Evolutionary conservation across 92 coral and sea anemone genomes (phyloP), one percentile per base, ranked within the genome.

Genomic region (Phenganax stokvisi): DNA sequence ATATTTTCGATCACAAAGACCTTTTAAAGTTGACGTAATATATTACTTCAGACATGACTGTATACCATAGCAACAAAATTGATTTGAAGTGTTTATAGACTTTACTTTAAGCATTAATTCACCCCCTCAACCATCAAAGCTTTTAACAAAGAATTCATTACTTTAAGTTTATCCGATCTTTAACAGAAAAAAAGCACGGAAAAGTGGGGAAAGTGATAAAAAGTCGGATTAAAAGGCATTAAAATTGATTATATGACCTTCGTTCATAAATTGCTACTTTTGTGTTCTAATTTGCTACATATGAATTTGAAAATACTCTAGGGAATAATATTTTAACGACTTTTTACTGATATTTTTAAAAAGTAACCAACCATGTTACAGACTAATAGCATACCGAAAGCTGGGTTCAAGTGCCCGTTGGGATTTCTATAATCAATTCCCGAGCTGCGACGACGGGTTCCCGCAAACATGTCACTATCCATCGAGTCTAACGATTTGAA

Each of bases 401-500:
- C 81, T 1, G 70, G 71, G 51, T 77, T 77, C 17, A 60, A 25
- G 11, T 75, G 52, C 9, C 80, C 64, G 9, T n/a, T 25, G 20
- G 61, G 80, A 75, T 11, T 13, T 75, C 44, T 57, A 12, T 75
- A 65, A 13, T 59, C 53, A 37, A 11, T 57, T 56, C 61, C 51
- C 37, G 60, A 17, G 11, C 77, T 44, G 77, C 64, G 47, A 9
- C 71, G 81, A 57, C 53, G 67, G 6, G 15, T 44, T 51, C 25
- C 17, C 16, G 64, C 71, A 16, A 28, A 62, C 51, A 77, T 5
- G 28, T 60, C 72, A 28, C 57, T 62, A 29, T 58, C 81, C 7
- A 77, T 77, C 3, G 81, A 77, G 10, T 47, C 55, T 7, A 77
- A n/a, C 11, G 81, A 77, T 12, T 62, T 77, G 67, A 77, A 77